phyloP scores from a whole-genome alignment of 2,888 invertebrate species.

The Cepaea hortensis region DNA sequence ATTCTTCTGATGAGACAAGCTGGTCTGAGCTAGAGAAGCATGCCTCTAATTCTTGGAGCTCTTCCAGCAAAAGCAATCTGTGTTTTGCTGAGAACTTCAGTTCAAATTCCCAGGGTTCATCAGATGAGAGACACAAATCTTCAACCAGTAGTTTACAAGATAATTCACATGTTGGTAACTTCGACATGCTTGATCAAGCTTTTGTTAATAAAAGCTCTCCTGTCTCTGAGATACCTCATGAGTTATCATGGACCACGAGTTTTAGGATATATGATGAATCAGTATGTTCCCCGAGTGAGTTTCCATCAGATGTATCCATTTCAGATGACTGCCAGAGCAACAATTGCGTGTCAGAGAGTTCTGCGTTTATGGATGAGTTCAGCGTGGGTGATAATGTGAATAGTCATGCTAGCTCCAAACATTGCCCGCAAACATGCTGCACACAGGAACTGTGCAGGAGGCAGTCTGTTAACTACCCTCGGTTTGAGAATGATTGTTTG shows the following conservation, averaged over 20 bases:
- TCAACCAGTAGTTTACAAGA: not conserved
- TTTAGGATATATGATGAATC: not conserved
- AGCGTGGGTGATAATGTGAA: not conserved
- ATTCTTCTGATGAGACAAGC: not conserved
- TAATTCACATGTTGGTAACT: not conserved
- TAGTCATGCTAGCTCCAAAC: not conserved
- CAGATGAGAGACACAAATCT: not conserved
- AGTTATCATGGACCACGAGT: not conserved
- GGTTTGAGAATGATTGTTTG: not conserved
- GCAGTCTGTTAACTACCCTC: not conserved
- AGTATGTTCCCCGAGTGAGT: not conserved
- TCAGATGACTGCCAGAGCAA: not conserved
- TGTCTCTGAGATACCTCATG: not conserved
- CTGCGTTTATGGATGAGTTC: not conserved
- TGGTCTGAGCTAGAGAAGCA: too few species aligned
- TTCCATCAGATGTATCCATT: not conserved
- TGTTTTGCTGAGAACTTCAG: not conserved
- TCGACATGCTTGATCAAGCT: not conserved
- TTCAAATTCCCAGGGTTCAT: too few species aligned
- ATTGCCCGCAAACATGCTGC: not conserved
- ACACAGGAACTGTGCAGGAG: not conserved
- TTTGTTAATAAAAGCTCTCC: not conserved
- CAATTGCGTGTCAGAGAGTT: not conserved
- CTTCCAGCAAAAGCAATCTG: not conserved
- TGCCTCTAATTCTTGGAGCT: not conserved